phyloP scores from a whole-genome alignment of 2,113 vertebrate genomes.

The Psophia crepitans region DNA sequence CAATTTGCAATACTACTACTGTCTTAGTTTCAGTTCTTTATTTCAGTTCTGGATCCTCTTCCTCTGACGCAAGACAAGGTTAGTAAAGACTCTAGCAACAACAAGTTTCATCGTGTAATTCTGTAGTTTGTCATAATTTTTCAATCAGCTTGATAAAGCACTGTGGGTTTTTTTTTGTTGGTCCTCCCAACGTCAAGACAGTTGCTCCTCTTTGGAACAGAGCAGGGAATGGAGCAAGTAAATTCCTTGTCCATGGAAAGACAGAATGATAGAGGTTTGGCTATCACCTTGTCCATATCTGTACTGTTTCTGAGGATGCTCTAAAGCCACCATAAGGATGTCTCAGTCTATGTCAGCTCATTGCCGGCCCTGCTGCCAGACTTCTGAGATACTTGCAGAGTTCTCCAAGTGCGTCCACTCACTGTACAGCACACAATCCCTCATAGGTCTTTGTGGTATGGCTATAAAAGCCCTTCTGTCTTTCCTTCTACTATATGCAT shows the following conservation, averaged over 20 bases:
- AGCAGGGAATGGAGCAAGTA: not conserved
- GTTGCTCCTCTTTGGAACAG: not conserved
- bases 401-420: not conserved
- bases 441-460: not conserved
- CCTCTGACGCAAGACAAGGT: not conserved
- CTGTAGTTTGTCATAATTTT: not conserved
- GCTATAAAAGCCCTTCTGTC: not conserved
- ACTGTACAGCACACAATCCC: not conserved
- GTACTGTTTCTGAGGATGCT: not conserved
- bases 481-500: not conserved
- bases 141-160: not conserved
- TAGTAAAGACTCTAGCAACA: not conserved
- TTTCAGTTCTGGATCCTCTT: slow-evolving; percentile 26
- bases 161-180: not conserved
- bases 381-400: not conserved
- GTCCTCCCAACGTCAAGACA: too few relatives aligned
- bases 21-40: not conserved
- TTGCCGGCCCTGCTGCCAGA: not conserved
- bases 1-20: not conserved
- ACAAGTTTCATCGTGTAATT: not conserved
- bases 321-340: not conserved
- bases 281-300: not conserved
- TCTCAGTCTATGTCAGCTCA: not conserved
- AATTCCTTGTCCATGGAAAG: not conserved
- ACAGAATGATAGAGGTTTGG: not conserved